Conservation (phyloP, 2,797 vertebrate species). For the Microctenopoma stevenorrisi region DNA sequence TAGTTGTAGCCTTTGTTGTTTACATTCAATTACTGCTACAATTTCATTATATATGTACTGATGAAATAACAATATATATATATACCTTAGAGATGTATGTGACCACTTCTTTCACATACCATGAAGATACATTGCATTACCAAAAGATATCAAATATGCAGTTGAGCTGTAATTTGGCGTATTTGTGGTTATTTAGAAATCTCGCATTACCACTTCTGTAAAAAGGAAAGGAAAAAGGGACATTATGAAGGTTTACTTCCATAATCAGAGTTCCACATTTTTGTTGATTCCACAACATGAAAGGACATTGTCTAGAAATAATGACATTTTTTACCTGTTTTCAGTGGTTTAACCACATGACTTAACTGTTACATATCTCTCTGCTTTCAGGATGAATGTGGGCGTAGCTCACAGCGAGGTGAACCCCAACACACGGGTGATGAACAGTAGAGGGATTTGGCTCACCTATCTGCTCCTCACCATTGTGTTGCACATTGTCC, state of each 20-base stretch:
- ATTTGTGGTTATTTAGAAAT: background rate
- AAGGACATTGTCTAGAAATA: background rate
- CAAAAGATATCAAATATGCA: background rate
- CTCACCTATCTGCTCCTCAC: conserved; percentile 91
- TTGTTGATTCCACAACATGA: background rate
- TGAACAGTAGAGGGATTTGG: conserved; percentile 96
- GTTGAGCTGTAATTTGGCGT: background rate
- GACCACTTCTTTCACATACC: background rate
- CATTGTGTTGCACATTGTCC: conserved; percentile 87
- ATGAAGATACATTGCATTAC: background rate
- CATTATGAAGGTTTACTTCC: background rate
- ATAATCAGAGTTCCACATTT: background rate
- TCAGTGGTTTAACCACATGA: background rate
- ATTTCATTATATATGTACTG: too few relatives aligned
- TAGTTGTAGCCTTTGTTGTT: too few relatives aligned
- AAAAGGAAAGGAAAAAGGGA: too few relatives aligned
- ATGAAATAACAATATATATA: too few relatives aligned
- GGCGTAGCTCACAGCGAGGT: conserved; percentile 97
- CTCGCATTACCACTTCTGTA: background rate
- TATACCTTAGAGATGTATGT: too few relatives aligned
- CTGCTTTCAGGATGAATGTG: conserved; percentile 89
- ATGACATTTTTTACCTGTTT: background rate
- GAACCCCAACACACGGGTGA: conserved; percentile 95
- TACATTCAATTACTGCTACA: too few relatives aligned
- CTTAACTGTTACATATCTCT: background rate